Conservation (phyloP, 2,888 invertebrate species). For the Pocota personata region DNA sequence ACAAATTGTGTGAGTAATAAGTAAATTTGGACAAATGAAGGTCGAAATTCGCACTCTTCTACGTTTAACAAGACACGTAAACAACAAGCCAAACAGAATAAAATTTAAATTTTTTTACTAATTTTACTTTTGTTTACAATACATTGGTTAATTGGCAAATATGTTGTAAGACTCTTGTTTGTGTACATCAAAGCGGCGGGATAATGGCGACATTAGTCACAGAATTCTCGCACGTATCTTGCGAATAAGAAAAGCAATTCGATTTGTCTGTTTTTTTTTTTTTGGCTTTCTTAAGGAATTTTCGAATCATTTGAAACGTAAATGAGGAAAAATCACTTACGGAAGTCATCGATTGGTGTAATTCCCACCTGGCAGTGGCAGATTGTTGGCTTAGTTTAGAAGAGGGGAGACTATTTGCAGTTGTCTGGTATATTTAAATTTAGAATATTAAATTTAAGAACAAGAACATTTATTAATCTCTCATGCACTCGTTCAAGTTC, state of each 20-base stretch:
- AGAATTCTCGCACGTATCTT: background rate
- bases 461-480: background rate
- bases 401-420: background rate
- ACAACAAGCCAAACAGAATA: background rate
- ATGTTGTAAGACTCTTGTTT: background rate
- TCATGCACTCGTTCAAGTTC: background rate
- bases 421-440: background rate
- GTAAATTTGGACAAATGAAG: background rate
- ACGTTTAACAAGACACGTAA: background rate
- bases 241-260: background rate
- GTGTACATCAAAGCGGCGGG: background rate
- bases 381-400: background rate
- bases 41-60: background rate
- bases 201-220: background rate
- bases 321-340: slow-evolving; percentile 14
- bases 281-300: background rate
- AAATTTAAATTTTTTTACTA: background rate
- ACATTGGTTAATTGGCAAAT: slow-evolving; percentile 12
- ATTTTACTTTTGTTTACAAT: slow-evolving; percentile 18
- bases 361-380: slow-evolving; percentile 6
- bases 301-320: background rate
- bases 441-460: background rate
- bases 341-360: slow-evolving; percentile 40
- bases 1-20: slow-evolving; percentile 6
- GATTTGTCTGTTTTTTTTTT: background rate